Conservation (phyloP, 2,888 invertebrate species). For the Drepanosiphum platanoidis region DNA sequence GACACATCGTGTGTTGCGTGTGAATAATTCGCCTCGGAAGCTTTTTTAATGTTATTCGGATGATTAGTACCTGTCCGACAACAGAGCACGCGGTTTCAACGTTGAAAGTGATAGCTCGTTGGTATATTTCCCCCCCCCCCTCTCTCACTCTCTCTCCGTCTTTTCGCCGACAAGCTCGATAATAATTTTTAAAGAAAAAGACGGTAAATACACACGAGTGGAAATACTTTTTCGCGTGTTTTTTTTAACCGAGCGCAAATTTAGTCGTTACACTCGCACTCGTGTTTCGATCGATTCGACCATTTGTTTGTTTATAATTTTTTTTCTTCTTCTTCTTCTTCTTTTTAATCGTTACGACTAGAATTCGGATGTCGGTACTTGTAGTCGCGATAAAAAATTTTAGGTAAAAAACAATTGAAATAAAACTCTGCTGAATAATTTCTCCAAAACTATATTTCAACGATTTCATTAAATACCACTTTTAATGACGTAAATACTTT, state of each 20-base stretch:
- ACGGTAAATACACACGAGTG: neutral
- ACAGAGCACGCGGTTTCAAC: neutral
- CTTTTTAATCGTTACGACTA: no score
- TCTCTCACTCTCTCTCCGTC: neutral
- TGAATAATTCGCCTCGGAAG: conserved; percentile 5
- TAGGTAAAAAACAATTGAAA: no score
- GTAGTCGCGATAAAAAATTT: no score
- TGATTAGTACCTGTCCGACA: conserved; percentile 21
- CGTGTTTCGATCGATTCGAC: neutral
- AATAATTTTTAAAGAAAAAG: neutral
- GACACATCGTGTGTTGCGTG: conserved; percentile 30
- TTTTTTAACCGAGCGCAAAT: neutral
- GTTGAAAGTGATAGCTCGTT: neutral
- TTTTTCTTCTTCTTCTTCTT: no score
- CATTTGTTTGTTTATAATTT: no score
- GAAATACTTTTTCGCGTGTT: neutral
- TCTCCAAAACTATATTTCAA: no score
- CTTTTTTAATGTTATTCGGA: neutral
- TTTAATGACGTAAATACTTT: no score
- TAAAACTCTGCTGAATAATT: no score
- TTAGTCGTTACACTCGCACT: neutral
- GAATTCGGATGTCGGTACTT: no score
- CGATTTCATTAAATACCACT: no score
- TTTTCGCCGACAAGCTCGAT: neutral
- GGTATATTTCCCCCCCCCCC: no score